Percentiles rank a stretch among this genome's conserved stretches.
phyloP scores from a whole-genome alignment of 2,113 vertebrate genomes.

The Dendropsophus ebraccatus region DNA sequence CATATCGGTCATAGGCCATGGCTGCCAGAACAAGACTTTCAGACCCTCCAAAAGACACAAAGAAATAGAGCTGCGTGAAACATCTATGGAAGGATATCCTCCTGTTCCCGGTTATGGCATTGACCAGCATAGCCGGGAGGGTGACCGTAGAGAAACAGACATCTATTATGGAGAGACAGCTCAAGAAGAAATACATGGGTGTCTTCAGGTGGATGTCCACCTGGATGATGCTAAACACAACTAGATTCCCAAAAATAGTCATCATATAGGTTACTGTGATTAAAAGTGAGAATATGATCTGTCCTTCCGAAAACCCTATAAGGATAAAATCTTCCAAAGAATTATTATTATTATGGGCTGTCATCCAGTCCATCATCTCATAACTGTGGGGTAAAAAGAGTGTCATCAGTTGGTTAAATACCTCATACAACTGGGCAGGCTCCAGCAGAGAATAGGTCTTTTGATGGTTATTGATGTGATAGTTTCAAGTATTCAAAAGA shows the following conservation, averaged over 20 bases:
- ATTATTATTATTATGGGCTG: neutral
- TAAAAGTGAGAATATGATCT: conserved; percentile 61
- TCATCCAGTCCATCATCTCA: neutral
- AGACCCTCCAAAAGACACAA: conserved; percentile 51
- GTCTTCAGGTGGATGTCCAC: conserved; percentile 60
- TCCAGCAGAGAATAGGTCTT: neutral
- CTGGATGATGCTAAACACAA: conserved; percentile 40
- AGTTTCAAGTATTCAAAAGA: neutral
- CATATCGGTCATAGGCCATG: conserved; percentile 59
- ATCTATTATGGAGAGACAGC: conserved; percentile 63
- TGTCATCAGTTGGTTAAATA: neutral
- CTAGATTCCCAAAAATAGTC: conserved; percentile 60
- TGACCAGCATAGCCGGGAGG: conserved; percentile 60
- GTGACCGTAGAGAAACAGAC: conserved; percentile 64
- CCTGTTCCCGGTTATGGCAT: conserved; percentile 56
- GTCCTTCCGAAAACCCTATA: conserved; percentile 62
- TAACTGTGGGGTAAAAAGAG: neutral
- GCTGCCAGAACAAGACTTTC: conserved; percentile 62
- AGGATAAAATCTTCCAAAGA: conserved; percentile 58
- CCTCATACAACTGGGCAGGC: neutral
- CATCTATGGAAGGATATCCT: no score
- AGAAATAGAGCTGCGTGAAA: conserved; percentile 64
- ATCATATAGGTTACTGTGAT: conserved; percentile 61
- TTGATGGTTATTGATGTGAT: neutral
- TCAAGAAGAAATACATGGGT: conserved; percentile 64